Evolutionary conservation across 1,140 invertebrate species (phyloP).

Genomic region (Chelonus insularis): DNA sequence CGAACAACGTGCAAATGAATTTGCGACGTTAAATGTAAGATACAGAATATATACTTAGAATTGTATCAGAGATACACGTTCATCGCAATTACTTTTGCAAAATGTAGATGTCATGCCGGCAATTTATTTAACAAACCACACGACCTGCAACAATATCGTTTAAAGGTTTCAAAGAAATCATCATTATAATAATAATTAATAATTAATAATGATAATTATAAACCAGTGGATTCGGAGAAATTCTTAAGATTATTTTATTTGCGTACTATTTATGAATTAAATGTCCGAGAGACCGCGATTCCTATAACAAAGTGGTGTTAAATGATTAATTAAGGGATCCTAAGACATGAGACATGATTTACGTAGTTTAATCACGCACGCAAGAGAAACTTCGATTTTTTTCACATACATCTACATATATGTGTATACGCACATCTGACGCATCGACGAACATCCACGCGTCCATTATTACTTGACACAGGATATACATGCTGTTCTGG

Average conservation of each 20-base stretch:
- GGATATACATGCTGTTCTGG: slow-evolving; percentile 9
- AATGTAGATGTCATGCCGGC: slow-evolving; percentile 26
- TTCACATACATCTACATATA: not conserved
- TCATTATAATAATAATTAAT: too few relatives aligned
- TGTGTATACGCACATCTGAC: slow-evolving; percentile 2
- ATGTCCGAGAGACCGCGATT: slow-evolving; percentile 2
- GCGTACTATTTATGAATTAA: too few relatives aligned
- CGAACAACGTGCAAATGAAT: slow-evolving; percentile 19
- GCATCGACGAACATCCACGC: slow-evolving; percentile 7
- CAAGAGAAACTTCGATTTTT: slow-evolving; percentile 1
- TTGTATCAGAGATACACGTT: not conserved
- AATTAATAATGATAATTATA: too few relatives aligned
- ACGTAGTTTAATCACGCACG: slow-evolving; percentile 28
- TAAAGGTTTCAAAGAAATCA: too few relatives aligned
- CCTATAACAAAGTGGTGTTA: slow-evolving; percentile 33
- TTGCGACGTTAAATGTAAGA: not conserved
- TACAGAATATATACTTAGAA: not conserved
- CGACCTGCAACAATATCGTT: too few relatives aligned
- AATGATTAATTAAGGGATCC: slow-evolving; percentile 33
- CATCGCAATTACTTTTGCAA: slow-evolving; percentile 8
- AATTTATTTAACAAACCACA: too few relatives aligned
- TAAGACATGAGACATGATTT: slow-evolving; percentile 24
- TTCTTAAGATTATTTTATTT: too few relatives aligned
- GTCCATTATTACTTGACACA: not conserved
- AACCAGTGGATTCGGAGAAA: too few relatives aligned